Percentiles rank a stretch among this genome's conserved stretches.
Conservation (phyloP, 2,113 vertebrate genomes). For the Pseudorhombus dupliciocellatus region DNA sequence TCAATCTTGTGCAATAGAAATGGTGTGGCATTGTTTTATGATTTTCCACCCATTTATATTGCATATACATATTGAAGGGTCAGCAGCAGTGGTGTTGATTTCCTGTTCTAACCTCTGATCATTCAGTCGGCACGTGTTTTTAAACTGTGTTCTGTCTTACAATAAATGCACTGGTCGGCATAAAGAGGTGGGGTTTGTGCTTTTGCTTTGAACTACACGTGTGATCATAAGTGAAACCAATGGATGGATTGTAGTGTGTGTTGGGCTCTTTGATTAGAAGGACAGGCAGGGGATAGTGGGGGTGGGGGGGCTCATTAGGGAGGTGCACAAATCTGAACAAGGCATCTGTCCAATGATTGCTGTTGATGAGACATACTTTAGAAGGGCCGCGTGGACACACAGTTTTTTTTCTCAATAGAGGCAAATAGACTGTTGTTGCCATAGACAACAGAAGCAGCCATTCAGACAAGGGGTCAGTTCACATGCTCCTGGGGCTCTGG, state of each 20-base stretch:
- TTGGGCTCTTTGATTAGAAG: constrained; percentile 55
- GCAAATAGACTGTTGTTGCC: constrained; percentile 20
- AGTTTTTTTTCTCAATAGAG: constrained; percentile 22
- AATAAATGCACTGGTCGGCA: neutral
- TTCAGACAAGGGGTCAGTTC: constrained; percentile 34
- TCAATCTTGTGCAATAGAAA: constrained; percentile 17
- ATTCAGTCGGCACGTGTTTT: neutral
- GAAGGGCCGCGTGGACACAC: constrained; percentile 10
- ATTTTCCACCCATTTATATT: constrained; percentile 8
- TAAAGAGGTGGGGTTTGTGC: constrained; percentile 18
- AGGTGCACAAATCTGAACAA: constrained; percentile 36
- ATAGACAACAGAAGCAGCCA: constrained; percentile 30
- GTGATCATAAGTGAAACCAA: constrained; percentile 43
- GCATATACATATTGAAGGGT: constrained; percentile 7
- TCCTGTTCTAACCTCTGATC: neutral
- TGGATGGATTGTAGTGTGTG: constrained; percentile 59
- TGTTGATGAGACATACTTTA: constrained; percentile 40
- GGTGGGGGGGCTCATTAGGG: constrained; percentile 62
- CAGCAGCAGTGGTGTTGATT: neutral
- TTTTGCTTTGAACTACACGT: constrained; percentile 53
- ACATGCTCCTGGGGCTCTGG: constrained; percentile 19
- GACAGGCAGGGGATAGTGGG: neutral
- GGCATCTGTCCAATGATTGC: constrained; percentile 28
- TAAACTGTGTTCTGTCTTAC: neutral
- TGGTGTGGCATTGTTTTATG: constrained; percentile 21